These are phyloP conservation scores for Aurelia sp. DNA, from an alignment of 30 jellyfish, hydroid and myxozoan species.

Conservation along the genomic window DNA sequence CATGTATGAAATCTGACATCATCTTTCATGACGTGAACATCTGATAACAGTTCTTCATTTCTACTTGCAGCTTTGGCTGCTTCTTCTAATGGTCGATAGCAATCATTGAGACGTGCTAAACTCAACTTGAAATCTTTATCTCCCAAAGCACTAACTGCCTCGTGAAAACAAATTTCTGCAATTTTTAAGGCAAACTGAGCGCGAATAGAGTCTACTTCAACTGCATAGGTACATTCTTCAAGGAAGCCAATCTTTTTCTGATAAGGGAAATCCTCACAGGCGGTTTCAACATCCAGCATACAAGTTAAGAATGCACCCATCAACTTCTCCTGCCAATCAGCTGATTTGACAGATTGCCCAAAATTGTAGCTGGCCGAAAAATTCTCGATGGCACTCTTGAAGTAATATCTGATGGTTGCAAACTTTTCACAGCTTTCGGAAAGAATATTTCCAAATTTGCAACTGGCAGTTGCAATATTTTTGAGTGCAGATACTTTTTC, in stretches of 20 bases:
- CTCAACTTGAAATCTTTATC: constrained; percentile 47
- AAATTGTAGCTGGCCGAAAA: constrained; percentile 8
- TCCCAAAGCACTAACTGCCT: neutral
- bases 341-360: neutral
- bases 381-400: constrained; percentile 12
- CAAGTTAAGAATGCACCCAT: neutral
- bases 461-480: constrained; percentile 37
- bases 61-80: neutral
- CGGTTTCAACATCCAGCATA: neutral
- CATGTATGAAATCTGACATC: constrained; percentile 29
- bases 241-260: neutral
- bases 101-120: constrained; percentile 29
- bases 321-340: constrained; percentile 23
- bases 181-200: constrained; percentile 12
- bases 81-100: constrained; percentile 71
- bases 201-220: constrained; percentile 15
- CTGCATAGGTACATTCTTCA: constrained; percentile 25
- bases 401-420: neutral
- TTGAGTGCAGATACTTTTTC: constrained; percentile 52
- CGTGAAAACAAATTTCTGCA: constrained; percentile 35
- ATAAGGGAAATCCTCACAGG: neutral
- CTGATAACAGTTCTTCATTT: neutral
- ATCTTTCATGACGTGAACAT: neutral
- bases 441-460: constrained; percentile 6
- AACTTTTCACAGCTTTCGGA: neutral